These are phyloP conservation scores for Numenius arquata DNA, from an alignment of 2,113 vertebrate genomes.

Conservation along the genomic window DNA sequence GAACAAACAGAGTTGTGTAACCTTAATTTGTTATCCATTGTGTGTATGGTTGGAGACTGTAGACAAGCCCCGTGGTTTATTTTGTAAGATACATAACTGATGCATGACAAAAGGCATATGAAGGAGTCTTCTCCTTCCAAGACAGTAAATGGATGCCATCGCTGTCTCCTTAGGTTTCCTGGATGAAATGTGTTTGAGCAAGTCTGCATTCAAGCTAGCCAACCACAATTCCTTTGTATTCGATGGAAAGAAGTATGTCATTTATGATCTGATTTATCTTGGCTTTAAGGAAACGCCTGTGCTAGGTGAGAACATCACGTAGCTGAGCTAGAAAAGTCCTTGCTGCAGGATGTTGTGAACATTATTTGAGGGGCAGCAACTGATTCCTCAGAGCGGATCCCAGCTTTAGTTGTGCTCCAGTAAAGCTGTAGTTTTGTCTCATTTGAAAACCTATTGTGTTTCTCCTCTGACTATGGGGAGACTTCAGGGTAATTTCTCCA, in stretches of 20 bases:
- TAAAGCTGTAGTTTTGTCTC: background rate
- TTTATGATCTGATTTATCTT: background rate
- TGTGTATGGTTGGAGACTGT: background rate
- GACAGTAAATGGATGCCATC: background rate
- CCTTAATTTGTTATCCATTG: background rate
- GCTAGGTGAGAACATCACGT: background rate
- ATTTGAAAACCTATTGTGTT: background rate
- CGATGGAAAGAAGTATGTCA: background rate
- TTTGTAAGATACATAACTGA: background rate
- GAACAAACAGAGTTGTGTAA: background rate
- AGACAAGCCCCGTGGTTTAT: background rate
- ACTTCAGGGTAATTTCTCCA: background rate
- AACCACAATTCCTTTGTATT: background rate
- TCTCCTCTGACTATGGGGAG: background rate
- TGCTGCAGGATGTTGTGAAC: background rate
- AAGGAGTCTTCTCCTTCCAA: background rate
- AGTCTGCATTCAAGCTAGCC: background rate
- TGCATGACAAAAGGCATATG: background rate
- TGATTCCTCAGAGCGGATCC: background rate
- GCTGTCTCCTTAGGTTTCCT: background rate
- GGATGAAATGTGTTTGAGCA: background rate
- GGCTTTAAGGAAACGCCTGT: background rate
- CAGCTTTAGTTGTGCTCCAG: background rate
- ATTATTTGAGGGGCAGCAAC: background rate
- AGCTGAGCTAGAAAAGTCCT: background rate